Conservation (phyloP, 2,888 invertebrate species). For the Drosophila prolongata region DNA sequence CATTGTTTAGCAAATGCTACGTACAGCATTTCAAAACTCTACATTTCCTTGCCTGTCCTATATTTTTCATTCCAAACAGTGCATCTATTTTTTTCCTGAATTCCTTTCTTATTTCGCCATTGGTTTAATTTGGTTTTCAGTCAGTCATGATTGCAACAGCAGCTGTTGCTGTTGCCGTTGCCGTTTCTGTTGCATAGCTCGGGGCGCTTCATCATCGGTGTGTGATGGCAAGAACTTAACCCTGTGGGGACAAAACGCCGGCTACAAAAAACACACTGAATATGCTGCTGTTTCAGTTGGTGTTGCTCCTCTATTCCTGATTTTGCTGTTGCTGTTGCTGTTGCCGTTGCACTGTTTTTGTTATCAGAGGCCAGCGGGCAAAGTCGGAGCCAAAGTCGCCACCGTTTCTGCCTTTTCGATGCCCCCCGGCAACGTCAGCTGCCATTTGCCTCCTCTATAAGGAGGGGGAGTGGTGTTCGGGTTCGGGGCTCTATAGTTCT, state of each 20-base stretch:
- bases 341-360: constrained; percentile 50
- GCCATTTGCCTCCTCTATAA: constrained; percentile 23
- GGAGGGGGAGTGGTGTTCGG: not conserved
- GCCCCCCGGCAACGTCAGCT: constrained; percentile 64
- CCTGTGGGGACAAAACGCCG: constrained; percentile 31
- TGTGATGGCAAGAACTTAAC: constrained; percentile 16
- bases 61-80: not conserved
- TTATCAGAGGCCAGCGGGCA: constrained; percentile 51
- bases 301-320: constrained; percentile 14
- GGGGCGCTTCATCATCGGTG: constrained; percentile 38
- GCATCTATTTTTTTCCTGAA: not conserved
- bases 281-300: constrained; percentile 29
- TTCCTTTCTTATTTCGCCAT: constrained; percentile 25
- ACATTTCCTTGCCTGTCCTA: not conserved
- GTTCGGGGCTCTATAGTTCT: constrained; percentile 5
- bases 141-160: constrained; percentile 39
- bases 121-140: constrained; percentile 26
- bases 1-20: too few relatives aligned
- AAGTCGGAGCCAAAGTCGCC: constrained; percentile 48
- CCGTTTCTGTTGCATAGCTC: constrained; percentile 48
- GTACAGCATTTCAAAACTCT: too few relatives aligned
- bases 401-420: constrained; percentile 7
- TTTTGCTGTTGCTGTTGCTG: constrained; percentile 9
- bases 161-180: constrained; percentile 9
- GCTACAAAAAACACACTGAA: constrained; percentile 60